Conservation (phyloP, 2,113 vertebrate genomes). For the Delphinus delphis region DNA sequence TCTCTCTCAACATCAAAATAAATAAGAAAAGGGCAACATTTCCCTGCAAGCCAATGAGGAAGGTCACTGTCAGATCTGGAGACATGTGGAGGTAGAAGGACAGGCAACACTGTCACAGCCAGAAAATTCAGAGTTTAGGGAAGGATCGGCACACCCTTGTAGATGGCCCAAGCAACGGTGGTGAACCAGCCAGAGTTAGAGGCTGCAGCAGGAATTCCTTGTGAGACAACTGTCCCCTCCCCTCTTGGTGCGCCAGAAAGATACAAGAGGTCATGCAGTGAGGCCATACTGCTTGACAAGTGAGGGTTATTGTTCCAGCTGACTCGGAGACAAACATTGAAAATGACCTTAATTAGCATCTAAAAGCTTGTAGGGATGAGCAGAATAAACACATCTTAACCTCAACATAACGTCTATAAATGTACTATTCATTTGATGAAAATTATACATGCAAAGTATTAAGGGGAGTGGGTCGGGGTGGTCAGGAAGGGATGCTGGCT, state of each 20-base stretch:
- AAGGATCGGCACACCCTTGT: rapidly evolving
- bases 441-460: not conserved
- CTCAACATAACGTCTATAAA: not conserved
- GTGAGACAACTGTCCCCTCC: not conserved
- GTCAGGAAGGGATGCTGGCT: not conserved
- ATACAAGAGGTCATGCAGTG: rapidly evolving
- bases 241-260: not conserved
- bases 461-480: rapidly evolving
- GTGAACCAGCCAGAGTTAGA: no score
- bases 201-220: not conserved
- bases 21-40: not conserved
- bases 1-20: not conserved
- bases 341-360: not conserved
- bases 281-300: not conserved
- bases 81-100: not conserved
- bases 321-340: not conserved
- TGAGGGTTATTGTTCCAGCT: not conserved
- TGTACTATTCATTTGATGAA: not conserved
- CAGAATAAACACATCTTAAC: not conserved
- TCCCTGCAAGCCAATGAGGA: not conserved
- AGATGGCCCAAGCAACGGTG: rapidly evolving
- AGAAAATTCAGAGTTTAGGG: not conserved
- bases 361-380: not conserved
- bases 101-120: not conserved
- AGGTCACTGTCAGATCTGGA: not conserved